These are phyloP conservation scores for Spheniscus mendiculus DNA, from an alignment of 2,113 vertebrate species.

Conservation along the genomic window DNA sequence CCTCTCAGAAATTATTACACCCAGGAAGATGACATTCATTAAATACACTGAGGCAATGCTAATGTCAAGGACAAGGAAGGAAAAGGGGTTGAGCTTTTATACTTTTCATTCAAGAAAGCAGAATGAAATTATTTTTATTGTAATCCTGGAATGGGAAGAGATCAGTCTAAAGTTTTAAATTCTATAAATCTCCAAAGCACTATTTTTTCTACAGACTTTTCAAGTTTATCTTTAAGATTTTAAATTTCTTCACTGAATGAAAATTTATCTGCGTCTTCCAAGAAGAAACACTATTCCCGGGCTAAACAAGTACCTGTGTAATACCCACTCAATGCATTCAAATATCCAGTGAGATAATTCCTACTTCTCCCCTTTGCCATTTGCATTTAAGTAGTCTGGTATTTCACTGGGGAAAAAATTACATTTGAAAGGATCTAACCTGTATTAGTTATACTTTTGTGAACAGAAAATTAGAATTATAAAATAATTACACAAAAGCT, in stretches of 20 bases:
- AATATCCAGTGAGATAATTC: slow-evolving; percentile 2
- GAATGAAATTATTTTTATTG: not conserved
- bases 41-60: not conserved
- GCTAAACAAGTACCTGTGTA: slow-evolving; percentile 44
- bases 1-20: slow-evolving; percentile 4
- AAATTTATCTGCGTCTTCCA: not conserved
- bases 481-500: slow-evolving; percentile 43
- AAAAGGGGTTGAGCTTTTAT: not conserved
- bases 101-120: not conserved
- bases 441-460: slow-evolving; percentile 36
- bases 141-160: not conserved
- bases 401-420: slow-evolving; percentile 49
- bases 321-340: not conserved
- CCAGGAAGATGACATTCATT: slow-evolving; percentile 16
- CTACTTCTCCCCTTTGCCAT: slow-evolving; percentile 14
- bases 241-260: slow-evolving; percentile 13
- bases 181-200: not conserved
- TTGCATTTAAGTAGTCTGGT: slow-evolving; percentile 63
- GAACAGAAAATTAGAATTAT: slow-evolving; percentile 56
- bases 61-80: slow-evolving; percentile 24
- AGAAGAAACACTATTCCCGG: not conserved
- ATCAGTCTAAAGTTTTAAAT: not conserved
- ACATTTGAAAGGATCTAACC: not conserved
- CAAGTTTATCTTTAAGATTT: slow-evolving; percentile 19
- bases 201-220: not conserved